Conservation (phyloP, 2,888 invertebrate genomes). For the Anodontia alba region DNA sequence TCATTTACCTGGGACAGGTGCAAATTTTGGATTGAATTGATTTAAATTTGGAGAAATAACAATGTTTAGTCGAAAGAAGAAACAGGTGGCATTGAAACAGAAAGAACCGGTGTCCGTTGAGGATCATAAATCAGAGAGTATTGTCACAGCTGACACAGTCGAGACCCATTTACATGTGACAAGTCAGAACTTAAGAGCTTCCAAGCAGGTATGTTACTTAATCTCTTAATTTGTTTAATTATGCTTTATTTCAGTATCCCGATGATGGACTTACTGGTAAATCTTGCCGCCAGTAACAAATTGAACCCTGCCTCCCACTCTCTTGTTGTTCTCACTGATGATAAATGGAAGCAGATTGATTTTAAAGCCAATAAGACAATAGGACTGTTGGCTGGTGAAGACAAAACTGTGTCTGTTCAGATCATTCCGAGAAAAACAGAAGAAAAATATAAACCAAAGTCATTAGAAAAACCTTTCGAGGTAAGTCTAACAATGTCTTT, state of each 20-base stretch:
- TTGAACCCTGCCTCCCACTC: conserved; percentile 89
- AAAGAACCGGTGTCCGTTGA: neutral
- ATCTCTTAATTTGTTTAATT: neutral
- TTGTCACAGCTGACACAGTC: neutral
- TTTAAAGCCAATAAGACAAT: conserved; percentile 92
- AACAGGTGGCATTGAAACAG: conserved; percentile 27
- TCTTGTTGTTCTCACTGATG: conserved; percentile 88
- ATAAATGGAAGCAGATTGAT: conserved; percentile 86
- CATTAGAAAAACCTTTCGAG: conserved; percentile 87
- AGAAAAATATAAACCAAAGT: conserved; percentile 65
- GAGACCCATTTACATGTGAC: neutral
- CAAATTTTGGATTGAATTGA: neutral
- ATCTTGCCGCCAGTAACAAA: conserved; percentile 89
- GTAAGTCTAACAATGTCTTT: conserved; percentile 65
- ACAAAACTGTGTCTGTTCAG: conserved; percentile 83
- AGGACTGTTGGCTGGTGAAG: conserved; percentile 85
- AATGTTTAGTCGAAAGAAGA: conserved; percentile 65
- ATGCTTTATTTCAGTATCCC: conserved; percentile 87
- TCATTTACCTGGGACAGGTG: neutral
- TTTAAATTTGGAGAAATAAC: conserved; percentile 3
- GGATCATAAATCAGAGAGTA: neutral
- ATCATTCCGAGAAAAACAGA: conserved; percentile 85
- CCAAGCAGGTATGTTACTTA: neutral
- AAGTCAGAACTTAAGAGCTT: neutral
- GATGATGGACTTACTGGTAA: conserved; percentile 92